Base-by-base conservation (phyloP, 2,888 invertebrate species). In the Folsomia manolachei region DNA sequence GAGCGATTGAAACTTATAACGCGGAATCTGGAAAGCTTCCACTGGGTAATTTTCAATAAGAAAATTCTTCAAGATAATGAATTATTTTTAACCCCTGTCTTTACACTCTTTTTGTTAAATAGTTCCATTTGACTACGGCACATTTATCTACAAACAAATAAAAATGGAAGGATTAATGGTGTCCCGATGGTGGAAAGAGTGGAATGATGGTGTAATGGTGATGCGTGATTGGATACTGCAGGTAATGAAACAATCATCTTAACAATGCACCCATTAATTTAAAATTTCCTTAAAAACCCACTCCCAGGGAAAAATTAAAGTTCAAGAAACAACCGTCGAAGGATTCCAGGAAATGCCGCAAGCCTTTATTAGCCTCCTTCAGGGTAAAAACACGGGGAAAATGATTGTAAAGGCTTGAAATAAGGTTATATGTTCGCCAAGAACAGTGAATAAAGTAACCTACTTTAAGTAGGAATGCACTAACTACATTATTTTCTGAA, bases 1-100 rank as follows among this genome's bases (percentile, higher is more conserved):
- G 90, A 19, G 86, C 88, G 1, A 90, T 90, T 75, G 87, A 89
- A 0, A 82, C 85, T 2, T 90, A 90, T 81, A 90, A 90, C 81
- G 86, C 86, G 51, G 71, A 75, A 25, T 62, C 63, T 0, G 23
- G 52, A 18, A 71, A 78, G 56, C 73, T 73, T 11, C 69, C 66
- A 11, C n/a, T 70, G 27, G 75, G 75, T 75, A 77, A 39, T 39
- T 39, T 39, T 9, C 14, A 9, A 39, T 39, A 9, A 39, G 7
- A 39, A 9, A 39, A 4, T 14, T 24, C 7, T 21, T 4, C 18
- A 25, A 19, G 7, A 60, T 14, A 19, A 19, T 19, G 7, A n/a
- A 14, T 18, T n/a, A n/a, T n/a, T n/a, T n/a, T n/a, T n/a, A n/a
- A 39, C 53, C n/a, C 14, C 9, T 1, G 56, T 26, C 18, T 39